phyloP scores from a whole-genome alignment of 2,113 vertebrate species.

The Tenebrosternarchus preto region DNA sequence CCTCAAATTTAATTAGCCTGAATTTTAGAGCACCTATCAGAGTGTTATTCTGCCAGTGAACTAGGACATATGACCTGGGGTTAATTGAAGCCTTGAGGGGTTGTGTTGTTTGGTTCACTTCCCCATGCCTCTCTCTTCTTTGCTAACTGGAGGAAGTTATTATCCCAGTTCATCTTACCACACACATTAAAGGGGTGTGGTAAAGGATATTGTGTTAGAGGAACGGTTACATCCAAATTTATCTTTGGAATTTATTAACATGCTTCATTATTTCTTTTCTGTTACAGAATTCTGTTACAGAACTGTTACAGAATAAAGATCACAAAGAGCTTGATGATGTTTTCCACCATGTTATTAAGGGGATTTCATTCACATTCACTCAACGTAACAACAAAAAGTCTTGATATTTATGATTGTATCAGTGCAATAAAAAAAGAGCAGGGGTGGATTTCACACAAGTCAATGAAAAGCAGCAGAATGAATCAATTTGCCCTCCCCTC shows the following conservation, averaged over 20 bases:
- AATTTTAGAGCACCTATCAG: constrained; percentile 3
- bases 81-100: constrained; percentile 11
- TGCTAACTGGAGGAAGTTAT: constrained; percentile 40
- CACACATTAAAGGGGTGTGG: constrained; percentile 41
- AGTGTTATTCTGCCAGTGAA: constrained; percentile 11
- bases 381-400: constrained; percentile 15
- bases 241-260: neutral
- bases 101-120: constrained; percentile 17
- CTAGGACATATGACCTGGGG: constrained; percentile 15
- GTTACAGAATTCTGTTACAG: too few relatives aligned
- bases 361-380: constrained; percentile 19
- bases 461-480: constrained; percentile 6
- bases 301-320: neutral
- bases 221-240: constrained; percentile 5
- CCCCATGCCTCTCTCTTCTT: constrained; percentile 8
- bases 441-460: constrained; percentile 23
- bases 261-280: neutral
- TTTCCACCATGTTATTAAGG: neutral
- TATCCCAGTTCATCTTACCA: constrained; percentile 24
- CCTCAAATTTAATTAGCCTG: constrained; percentile 43
- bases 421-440: neutral
- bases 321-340: neutral
- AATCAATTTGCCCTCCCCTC: constrained; percentile 15
- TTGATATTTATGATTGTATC: constrained; percentile 33
- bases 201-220: constrained; percentile 26